Percentiles rank a stretch among this genome's conserved stretches.
Evolutionary conservation across 2,888 invertebrate species (phyloP).

Genomic region (Tineola bisselliella): DNA sequence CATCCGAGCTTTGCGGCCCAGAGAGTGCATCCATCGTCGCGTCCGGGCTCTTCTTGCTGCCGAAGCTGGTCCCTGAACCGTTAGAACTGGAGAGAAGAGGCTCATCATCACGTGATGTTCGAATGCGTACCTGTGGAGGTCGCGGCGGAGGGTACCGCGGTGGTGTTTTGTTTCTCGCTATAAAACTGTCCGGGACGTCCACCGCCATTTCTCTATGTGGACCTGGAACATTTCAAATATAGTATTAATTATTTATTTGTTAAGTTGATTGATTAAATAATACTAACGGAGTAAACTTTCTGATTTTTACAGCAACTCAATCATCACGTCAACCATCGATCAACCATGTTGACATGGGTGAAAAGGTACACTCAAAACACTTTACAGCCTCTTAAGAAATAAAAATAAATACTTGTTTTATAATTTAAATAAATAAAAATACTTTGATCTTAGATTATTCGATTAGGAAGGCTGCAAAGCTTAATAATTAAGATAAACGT

Average conservation of each 20-base stretch:
- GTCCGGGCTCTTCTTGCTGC: constrained; percentile 50
- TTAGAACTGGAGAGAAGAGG: constrained; percentile 49
- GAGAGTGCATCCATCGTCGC: constrained; percentile 50
- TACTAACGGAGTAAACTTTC: too few species aligned
- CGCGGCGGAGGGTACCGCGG: constrained; percentile 89
- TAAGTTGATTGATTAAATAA: background rate
- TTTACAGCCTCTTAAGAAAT: background rate
- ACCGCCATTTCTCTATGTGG: constrained; percentile 99
- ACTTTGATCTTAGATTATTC: too few species aligned
- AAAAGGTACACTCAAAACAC: background rate
- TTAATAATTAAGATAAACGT: too few species aligned
- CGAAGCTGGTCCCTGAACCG: constrained; percentile 54
- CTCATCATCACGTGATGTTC: constrained; percentile 58
- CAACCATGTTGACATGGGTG: background rate
- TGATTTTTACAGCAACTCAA: too few species aligned
- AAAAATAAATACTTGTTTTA: too few species aligned
- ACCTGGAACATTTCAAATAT: constrained; percentile 57
- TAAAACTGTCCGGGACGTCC: constrained; percentile 95
- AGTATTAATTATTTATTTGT: background rate
- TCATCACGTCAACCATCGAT: background rate
- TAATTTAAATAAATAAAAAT: too few species aligned
- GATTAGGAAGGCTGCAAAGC: too few species aligned
- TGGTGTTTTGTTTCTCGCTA: constrained; percentile 89
- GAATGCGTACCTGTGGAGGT: constrained; percentile 71
- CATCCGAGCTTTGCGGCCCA: constrained; percentile 52